Evolutionary conservation across 2,113 vertebrate genomes (phyloP), one percentile per base, ranked within the genome.

Genomic region (Terrapene triunguis): DNA sequence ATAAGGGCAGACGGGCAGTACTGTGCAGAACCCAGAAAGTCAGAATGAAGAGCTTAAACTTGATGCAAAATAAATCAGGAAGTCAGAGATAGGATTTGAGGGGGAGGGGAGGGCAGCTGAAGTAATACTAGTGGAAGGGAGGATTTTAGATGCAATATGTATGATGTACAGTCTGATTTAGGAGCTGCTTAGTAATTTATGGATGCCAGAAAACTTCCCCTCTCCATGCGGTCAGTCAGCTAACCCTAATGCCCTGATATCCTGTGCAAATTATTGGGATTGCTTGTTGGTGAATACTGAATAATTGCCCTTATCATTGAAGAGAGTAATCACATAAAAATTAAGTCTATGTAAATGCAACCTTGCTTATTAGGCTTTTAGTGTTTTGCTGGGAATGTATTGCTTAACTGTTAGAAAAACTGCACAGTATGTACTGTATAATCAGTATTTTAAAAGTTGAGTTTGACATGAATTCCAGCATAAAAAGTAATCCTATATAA

Each of bases 241-340:
- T 84, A 84, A 84, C 65, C 86, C 94, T 95, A 91, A 87, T 90
- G 55, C n/a, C 88, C 62, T 89, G 94, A 91, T 93, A 94, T 90
- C 88, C 94, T 85, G 82, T 85, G 84, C 91, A 92, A 82, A 91
- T 93, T 94, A 95, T 21, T 85, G 90, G 93, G 94, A 95, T 94
- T 96, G 80, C 92, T 94, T 93, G 83, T 94, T 94, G 92, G 84
- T 92, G 87, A 91, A 89, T 84, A 88, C 78, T 78, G 90, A 94
- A 96, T 97, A 93, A 96, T 96, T 97, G 94, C 91, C 93, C 85
- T 89, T 92, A 80, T 94, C 94, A 89, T 94, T 85, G 94, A 92
- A 82, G 95, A 96, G 96, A 96, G 97, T 94, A 97, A 97, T 96
- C 82, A 94, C 89, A 92, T 79, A 80, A 95, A 96, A 97, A 96